A percentile compares a stretch with the other conserved stretches of the same genome.
phyloP scores from a whole-genome alignment of 2,888 invertebrate species.

The Beris chalybata region DNA sequence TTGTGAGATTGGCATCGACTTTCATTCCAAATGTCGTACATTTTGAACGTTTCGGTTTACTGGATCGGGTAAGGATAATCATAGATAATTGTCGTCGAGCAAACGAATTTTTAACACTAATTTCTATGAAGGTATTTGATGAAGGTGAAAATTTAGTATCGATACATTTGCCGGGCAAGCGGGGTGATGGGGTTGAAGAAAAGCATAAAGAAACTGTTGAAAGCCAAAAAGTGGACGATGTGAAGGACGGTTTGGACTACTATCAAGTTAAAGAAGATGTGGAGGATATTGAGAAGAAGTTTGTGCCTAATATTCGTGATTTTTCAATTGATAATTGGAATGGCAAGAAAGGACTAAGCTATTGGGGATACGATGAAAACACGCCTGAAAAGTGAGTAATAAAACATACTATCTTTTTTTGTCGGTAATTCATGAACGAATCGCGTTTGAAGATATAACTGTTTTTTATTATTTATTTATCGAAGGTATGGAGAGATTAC shows the following conservation, averaged over 20 bases:
- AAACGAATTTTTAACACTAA: conserved; percentile 36
- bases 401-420: too few relatives aligned
- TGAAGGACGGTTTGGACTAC: background rate
- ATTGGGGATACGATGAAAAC: conserved; percentile 64
- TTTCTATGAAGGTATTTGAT: conserved; percentile 50
- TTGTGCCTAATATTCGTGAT: conserved; percentile 46
- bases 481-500: too few relatives aligned
- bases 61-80: conserved; percentile 70
- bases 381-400: conserved; percentile 12
- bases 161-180: conserved; percentile 56
- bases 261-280: background rate
- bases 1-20: conserved; percentile 70
- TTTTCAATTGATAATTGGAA: conserved; percentile 68
- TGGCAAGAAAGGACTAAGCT: conserved; percentile 64
- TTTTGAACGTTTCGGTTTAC: conserved; percentile 76
- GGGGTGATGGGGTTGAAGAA: conserved; percentile 47
- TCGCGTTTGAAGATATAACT: too few relatives aligned
- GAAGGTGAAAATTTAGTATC: conserved; percentile 64
- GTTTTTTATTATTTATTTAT: too few relatives aligned
- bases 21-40: conserved; percentile 74
- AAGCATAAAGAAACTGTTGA: background rate
- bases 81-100: too few relatives aligned
- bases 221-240: background rate
- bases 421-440: too few relatives aligned
- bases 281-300: conserved; percentile 8